phyloP scores from a whole-genome alignment of 2,888 invertebrate species.

The Ectemnius cavifrons region DNA sequence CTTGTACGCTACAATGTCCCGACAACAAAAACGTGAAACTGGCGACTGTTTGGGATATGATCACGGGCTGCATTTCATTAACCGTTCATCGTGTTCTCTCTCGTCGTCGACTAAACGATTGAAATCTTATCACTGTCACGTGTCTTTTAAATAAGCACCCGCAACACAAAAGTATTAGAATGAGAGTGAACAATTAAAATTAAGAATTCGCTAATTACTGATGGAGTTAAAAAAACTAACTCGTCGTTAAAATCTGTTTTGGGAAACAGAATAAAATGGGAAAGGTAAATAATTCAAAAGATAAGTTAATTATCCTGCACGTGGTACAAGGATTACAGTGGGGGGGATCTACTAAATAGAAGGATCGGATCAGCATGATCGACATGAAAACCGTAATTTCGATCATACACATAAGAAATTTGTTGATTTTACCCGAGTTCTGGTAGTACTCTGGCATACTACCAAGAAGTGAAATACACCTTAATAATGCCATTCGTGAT shows the following conservation, averaged over 20 bases:
- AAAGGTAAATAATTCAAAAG: constrained; percentile 34
- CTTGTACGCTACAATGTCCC: constrained; percentile 44
- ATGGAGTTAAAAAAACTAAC: constrained; percentile 11
- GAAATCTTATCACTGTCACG: constrained; percentile 29
- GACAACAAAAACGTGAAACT: constrained; percentile 44
- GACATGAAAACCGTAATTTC: constrained; percentile 35
- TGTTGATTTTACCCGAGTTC: constrained; percentile 11
- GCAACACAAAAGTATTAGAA: not conserved
- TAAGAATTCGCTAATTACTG: not conserved
- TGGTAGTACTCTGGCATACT: no score
- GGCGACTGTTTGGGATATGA: constrained; percentile 22
- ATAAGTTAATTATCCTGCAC: constrained; percentile 32
- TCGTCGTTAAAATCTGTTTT: not conserved
- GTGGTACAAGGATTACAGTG: constrained; percentile 33
- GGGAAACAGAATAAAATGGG: not conserved
- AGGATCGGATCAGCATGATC: constrained; percentile 38
- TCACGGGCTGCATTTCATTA: constrained; percentile 21
- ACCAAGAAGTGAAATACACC: not conserved
- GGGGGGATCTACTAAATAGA: constrained; percentile 47
- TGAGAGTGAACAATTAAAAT: not conserved
- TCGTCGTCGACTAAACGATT: constrained; percentile 23
- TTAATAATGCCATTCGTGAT: not conserved
- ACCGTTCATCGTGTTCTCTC: constrained; percentile 34
- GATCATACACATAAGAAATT: constrained; percentile 31
- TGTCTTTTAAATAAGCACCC: constrained; percentile 41